Percentiles rank a stretch among this genome's conserved stretches.
Evolutionary conservation across 2,113 vertebrate genomes (phyloP).

Genomic region (Regulus satrapa): DNA sequence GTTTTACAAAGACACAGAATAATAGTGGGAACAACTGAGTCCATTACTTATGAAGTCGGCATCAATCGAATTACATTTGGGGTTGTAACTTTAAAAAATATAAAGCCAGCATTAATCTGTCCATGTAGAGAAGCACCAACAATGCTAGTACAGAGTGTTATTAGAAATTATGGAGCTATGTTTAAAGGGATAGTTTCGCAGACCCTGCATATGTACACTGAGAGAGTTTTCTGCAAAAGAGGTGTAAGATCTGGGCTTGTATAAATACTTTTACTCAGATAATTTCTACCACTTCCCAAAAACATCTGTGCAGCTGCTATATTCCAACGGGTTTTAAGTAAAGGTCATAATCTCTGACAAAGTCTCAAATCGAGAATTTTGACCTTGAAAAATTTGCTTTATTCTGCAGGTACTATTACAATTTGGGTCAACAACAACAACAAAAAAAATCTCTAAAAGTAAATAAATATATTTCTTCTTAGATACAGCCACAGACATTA

Average conservation of each 20-base stretch:
- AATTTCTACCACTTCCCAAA: neutral
- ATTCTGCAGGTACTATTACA: neutral
- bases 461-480: neutral
- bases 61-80: neutral
- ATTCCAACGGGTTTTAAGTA: neutral
- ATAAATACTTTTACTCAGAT: neutral
- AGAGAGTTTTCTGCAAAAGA: neutral
- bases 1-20: neutral
- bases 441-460: neutral
- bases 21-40: neutral
- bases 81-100: neutral
- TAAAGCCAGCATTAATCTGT: neutral
- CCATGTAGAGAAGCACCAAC: neutral
- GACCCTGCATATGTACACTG: fast-evolving
- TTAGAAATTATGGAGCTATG: neutral
- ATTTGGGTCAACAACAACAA: neutral
- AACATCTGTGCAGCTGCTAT: neutral
- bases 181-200: neutral
- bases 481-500: neutral
- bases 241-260: neutral
- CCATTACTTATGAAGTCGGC: neutral
- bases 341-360: neutral
- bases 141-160: neutral
- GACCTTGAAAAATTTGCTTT: neutral
- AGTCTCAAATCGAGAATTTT: neutral